Conservation (phyloP, 2,113 vertebrate genomes). For the Carlito syrichta region DNA sequence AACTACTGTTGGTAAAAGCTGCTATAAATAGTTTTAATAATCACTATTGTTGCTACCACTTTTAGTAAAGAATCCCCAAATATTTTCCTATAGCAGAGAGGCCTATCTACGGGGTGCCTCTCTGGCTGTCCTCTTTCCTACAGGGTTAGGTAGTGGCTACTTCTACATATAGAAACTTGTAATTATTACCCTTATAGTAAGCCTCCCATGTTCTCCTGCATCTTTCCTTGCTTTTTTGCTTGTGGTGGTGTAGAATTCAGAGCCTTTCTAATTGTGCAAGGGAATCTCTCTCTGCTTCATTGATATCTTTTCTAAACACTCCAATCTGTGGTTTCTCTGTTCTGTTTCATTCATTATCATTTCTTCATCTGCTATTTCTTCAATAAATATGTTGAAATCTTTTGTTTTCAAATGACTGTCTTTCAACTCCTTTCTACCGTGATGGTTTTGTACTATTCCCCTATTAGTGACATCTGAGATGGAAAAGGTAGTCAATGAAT, state of each 20-base stretch:
- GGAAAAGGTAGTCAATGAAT: neutral
- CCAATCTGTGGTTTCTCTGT: neutral
- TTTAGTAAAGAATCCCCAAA: neutral
- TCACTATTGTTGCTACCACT: too few species aligned
- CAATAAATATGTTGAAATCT: neutral
- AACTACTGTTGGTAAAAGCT: too few species aligned
- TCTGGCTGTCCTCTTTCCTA: neutral
- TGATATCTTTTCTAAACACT: neutral
- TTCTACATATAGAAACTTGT: neutral
- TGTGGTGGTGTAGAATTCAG: neutral
- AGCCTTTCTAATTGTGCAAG: neutral
- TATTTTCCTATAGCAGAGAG: neutral
- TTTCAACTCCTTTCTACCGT: neutral
- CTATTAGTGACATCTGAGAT: neutral
- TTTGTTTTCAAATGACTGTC: neutral
- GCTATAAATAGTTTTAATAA: too few species aligned
- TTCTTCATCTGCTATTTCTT: neutral
- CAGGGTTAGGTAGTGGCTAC: neutral
- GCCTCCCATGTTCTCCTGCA: neutral
- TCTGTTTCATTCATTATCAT: neutral
- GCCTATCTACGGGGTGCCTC: too few species aligned
- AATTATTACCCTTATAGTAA: neutral
- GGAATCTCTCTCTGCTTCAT: too few species aligned
- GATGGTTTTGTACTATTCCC: neutral
- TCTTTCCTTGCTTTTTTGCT: neutral